phyloP scores from a whole-genome alignment of 2,888 invertebrate genomes.

The Drosophila anceps region DNA sequence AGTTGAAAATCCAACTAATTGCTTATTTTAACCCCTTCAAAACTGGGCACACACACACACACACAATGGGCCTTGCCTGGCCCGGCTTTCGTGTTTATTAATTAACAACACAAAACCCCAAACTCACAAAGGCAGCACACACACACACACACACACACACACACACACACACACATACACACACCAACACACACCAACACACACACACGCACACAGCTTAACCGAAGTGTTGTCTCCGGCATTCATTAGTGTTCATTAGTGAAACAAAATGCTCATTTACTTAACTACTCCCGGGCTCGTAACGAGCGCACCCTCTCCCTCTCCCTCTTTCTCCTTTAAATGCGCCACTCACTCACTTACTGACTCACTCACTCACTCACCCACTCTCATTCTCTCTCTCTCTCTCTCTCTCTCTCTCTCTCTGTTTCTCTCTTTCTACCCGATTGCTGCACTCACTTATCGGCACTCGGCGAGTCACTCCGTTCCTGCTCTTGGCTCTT shows the following conservation, averaged over 20 bases:
- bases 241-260: conserved; percentile 84
- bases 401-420: conserved; percentile 6
- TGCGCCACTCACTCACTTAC: conserved; percentile 15
- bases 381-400: neutral
- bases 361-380: conserved; percentile 16
- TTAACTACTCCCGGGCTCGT: conserved; percentile 75
- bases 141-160: conserved; percentile 43
- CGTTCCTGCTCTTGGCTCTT: conserved; percentile 51
- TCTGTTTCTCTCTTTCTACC: conserved; percentile 8
- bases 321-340: conserved; percentile 10
- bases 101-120: conserved; percentile 81
- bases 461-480: conserved; percentile 64
- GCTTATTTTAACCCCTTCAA: conserved; percentile 84
- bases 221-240: conserved; percentile 79
- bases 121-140: conserved; percentile 73
- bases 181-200: too few relatives aligned
- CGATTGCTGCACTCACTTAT: conserved; percentile 62
- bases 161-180: conserved; percentile 18
- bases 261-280: conserved; percentile 84
- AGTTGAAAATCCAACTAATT: conserved; percentile 81
- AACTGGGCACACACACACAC: conserved; percentile 65
- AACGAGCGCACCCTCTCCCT: conserved; percentile 45
- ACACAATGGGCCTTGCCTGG: conserved; percentile 57
- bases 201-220: conserved; percentile 50
- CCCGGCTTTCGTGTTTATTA: conserved; percentile 80